phyloP scores from a whole-genome alignment of 2,797 vertebrate genomes.

The Kryptopterus vitreolus region DNA sequence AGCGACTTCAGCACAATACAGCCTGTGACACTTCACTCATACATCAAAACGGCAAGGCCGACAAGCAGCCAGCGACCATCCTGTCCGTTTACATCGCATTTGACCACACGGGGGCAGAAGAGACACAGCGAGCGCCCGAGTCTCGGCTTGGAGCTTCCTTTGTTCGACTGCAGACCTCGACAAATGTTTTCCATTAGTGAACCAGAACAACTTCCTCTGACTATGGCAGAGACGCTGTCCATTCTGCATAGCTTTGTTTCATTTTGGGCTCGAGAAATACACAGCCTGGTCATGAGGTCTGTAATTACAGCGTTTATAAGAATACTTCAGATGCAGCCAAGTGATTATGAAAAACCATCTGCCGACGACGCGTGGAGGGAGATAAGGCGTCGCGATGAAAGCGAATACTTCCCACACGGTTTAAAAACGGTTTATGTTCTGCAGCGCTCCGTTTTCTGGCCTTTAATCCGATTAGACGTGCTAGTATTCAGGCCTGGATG shows the following conservation, averaged over 20 bases:
- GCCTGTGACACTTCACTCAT: not conserved
- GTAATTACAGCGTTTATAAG: constrained; percentile 26
- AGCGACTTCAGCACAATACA: not conserved
- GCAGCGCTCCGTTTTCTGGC: not conserved
- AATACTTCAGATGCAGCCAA: not conserved
- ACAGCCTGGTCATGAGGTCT: constrained; percentile 44
- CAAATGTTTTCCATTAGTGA: constrained; percentile 58
- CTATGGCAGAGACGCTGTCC: constrained; percentile 43
- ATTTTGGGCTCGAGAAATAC: constrained; percentile 23
- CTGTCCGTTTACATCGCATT: not conserved
- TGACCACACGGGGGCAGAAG: constrained; percentile 56
- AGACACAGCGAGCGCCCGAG: constrained; percentile 10
- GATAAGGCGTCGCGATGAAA: not conserved
- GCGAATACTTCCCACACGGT: not conserved
- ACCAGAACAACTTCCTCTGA: constrained; percentile 55
- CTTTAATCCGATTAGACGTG: constrained; percentile 4
- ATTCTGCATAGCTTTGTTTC: constrained; percentile 43
- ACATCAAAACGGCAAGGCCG: constrained; percentile 28
- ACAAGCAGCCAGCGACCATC: not conserved
- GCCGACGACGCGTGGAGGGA: not conserved
- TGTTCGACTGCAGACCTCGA: constrained; percentile 53
- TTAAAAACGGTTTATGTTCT: not conserved
- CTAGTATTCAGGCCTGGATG: not conserved
- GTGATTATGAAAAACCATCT: constrained; percentile 15
- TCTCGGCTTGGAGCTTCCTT: constrained; percentile 40